Percentiles rank a stretch among this genome's conserved stretches.
phyloP scores from a whole-genome alignment of 1,140 invertebrate species.

The Heliconius congener region DNA sequence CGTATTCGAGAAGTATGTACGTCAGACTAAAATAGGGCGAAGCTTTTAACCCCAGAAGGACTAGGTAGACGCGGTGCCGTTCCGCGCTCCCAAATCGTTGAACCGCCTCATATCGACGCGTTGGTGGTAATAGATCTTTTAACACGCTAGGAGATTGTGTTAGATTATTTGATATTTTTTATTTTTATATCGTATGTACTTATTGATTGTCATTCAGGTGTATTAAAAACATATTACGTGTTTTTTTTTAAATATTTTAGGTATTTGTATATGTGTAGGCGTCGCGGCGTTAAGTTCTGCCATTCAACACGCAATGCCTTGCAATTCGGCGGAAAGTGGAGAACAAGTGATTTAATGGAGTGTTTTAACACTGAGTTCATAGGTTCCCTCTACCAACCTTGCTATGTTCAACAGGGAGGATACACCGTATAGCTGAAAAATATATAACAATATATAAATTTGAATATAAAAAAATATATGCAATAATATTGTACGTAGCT shows the following conservation, averaged over 20 bases:
- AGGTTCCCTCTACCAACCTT: too few relatives aligned
- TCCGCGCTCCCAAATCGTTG: slow-evolving; percentile 19
- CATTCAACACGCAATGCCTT: too few relatives aligned
- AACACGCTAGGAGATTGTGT: background rate
- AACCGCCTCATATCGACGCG: background rate
- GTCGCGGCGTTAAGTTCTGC: too few relatives aligned
- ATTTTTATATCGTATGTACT: background rate
- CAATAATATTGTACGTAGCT: background rate
- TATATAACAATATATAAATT: background rate
- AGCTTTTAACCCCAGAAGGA: slow-evolving; percentile 32
- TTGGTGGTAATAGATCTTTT: background rate
- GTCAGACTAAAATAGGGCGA: slow-evolving; percentile 18
- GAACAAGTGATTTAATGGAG: too few relatives aligned
- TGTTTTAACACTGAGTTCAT: too few relatives aligned
- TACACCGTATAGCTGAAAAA: too few relatives aligned
- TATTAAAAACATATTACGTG: too few relatives aligned
- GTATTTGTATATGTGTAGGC: too few relatives aligned
- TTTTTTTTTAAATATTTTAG: too few relatives aligned
- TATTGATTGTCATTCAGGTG: too few relatives aligned
- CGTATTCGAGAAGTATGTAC: slow-evolving; percentile 17
- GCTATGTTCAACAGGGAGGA: too few relatives aligned
- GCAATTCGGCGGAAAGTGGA: too few relatives aligned
- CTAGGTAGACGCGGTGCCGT: slow-evolving; percentile 12
- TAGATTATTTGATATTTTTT: background rate
- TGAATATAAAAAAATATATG: background rate